Percentiles rank a stretch among this genome's conserved stretches.
phyloP scores from a whole-genome alignment of 1,140 invertebrate genomes.

The Chironomus tepperi region DNA sequence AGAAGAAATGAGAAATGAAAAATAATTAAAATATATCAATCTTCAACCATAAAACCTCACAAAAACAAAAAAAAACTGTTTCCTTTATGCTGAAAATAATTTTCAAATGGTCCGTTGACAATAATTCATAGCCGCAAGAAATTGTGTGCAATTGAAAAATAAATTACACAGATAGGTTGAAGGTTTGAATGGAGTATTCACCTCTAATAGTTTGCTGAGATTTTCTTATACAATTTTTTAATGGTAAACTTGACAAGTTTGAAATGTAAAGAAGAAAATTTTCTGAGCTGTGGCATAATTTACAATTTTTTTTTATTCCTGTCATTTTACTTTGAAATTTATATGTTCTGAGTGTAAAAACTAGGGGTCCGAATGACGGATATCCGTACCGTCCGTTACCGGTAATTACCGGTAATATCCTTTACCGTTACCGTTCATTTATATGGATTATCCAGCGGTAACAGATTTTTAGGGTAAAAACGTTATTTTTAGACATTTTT shows the following conservation, averaged over 20 bases:
- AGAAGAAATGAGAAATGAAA: not conserved
- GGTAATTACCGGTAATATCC: not conserved
- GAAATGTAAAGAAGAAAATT: not conserved
- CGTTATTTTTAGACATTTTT: too few relatives aligned
- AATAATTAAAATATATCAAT: conserved; percentile 3
- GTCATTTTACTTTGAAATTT: not conserved
- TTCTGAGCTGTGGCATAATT: not conserved
- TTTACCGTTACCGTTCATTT: not conserved
- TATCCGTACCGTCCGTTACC: too few relatives aligned
- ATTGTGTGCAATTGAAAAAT: conserved; percentile 13
- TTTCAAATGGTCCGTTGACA: not conserved
- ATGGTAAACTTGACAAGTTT: not conserved
- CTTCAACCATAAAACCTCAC: not conserved
- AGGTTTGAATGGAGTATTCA: not conserved
- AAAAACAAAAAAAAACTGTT: too few relatives aligned
- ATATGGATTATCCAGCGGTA: too few relatives aligned
- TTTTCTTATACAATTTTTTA: not conserved
- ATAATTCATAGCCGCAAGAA: conserved; percentile 1
- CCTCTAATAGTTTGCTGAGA: not conserved
- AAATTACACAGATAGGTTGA: not conserved
- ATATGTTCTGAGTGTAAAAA: not conserved
- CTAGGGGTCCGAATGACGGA: too few relatives aligned
- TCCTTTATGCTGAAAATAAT: too few relatives aligned
- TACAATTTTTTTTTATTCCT: not conserved
- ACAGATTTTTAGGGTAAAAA: too few relatives aligned